These are phyloP conservation scores for Euwallacea similis DNA, from an alignment of 1,140 invertebrate species.

Conservation along the genomic window DNA sequence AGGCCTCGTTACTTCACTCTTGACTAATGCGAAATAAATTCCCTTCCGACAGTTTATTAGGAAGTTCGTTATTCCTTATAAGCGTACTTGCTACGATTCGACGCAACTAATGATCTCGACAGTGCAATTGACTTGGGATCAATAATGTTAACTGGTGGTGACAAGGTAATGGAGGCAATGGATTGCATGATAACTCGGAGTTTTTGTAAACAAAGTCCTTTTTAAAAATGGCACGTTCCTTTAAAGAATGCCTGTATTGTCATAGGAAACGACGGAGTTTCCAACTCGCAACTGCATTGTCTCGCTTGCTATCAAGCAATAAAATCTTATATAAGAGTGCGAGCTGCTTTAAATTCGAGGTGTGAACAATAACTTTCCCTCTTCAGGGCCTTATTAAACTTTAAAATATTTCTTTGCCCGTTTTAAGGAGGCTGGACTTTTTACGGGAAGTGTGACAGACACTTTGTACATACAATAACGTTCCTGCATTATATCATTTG, in stretches of 20 bases:
- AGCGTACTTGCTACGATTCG: constrained; percentile 5
- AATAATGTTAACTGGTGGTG: not conserved
- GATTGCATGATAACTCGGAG: too few relatives aligned
- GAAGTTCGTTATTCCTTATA: constrained; percentile 30
- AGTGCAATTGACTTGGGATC: not conserved
- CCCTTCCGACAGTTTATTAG: constrained; percentile 32
- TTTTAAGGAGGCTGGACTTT: constrained; percentile 1
- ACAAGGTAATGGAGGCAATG: not conserved
- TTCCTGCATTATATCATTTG: too few relatives aligned
- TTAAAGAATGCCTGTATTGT: too few relatives aligned
- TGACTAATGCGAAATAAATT: constrained; percentile 31
- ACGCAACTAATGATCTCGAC: constrained; percentile 7
- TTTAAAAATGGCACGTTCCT: not conserved
- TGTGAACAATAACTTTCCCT: constrained; percentile 5
- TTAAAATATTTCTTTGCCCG: not conserved
- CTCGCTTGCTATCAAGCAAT: not conserved
- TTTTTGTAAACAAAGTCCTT: not conserved
- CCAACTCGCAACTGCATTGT: not conserved
- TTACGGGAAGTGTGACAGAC: not conserved
- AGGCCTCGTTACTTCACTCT: constrained; percentile 28
- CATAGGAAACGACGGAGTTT: too few relatives aligned
- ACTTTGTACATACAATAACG: too few relatives aligned
- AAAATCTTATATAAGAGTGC: not conserved
- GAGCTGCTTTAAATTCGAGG: constrained; percentile 6
- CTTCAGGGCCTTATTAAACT: not conserved